Evolutionary conservation across 1,140 invertebrate genomes (phyloP), one percentile per base, ranked within the genome.

Genomic region (Saccostrea cuccullata): DNA sequence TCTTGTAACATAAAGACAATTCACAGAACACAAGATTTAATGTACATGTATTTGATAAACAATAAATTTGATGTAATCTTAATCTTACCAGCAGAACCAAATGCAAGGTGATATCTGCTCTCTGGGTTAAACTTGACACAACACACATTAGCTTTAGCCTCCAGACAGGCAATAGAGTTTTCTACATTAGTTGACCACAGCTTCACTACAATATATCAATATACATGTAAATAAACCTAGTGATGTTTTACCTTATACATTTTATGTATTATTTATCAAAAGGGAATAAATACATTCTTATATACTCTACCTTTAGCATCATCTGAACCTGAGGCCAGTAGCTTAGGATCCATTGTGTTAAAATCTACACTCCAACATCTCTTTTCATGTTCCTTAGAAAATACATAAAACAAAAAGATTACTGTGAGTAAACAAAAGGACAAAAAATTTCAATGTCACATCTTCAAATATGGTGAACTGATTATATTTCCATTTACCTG

Each of bases 281-380:
- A 47, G 9, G 30, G 30, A 47, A 47, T 9, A 6, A 6, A 47
- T 47, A 47, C 47, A 47, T 36, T n/a, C 30, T 36, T 36, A 36
- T 36, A 36, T 60, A 60, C 58, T 60, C 58, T 30, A 95, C 96
- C 96, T 94, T 97, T 96, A 15, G 98, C 97, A 95, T 99, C 98
- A 95, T 99, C 98, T 0, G 98, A 98, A 12, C 98, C 98, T 2
- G 98, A 98, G 6, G 98, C 98, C 87, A 99, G 97, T 15, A 99
- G 94, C 86, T 98, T 96, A 5, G 98, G 98, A 94, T 99, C 98
- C 67, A 98, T 97, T 89, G 97, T 96, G 94, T 99, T 99, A 94
- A 99, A 99, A 95, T 99, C 98, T 13, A 99, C 98, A 91, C 97
- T 98, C 98, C 98, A 99, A 94, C 98, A 98, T 85, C 98, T 95